phyloP scores from a whole-genome alignment of 2,113 vertebrate genomes.

The Callionymus lyra region DNA sequence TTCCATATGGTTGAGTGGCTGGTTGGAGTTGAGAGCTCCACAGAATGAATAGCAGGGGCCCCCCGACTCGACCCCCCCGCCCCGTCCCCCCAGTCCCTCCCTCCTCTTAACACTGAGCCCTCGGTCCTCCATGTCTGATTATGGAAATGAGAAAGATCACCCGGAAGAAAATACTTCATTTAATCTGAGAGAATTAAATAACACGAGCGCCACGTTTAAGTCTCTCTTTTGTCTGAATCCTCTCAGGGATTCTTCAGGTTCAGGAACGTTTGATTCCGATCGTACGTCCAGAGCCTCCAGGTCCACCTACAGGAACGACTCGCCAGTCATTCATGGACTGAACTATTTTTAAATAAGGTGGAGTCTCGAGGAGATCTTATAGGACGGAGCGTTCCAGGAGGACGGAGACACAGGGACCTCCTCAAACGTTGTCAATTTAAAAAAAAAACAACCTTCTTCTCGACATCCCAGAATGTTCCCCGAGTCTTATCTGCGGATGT shows the following conservation, averaged over 20 bases:
- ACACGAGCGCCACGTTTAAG: constrained; percentile 54
- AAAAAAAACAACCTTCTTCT: constrained; percentile 10
- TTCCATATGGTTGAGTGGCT: constrained; percentile 66
- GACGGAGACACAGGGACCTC: too few species aligned
- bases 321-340: constrained; percentile 96
- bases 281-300: constrained; percentile 40
- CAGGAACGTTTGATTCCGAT: constrained; percentile 32
- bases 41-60: constrained; percentile 52
- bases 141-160: constrained; percentile 65
- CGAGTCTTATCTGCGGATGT: constrained; percentile 50
- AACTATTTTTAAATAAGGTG: too few species aligned
- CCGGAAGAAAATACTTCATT: constrained; percentile 59
- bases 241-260: constrained; percentile 35
- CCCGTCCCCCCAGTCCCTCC: too few species aligned
- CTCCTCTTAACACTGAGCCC: constrained; percentile 5
- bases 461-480: constrained; percentile 23
- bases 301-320: too few species aligned
- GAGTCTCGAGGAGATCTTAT: constrained; percentile 1
- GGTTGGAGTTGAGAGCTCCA: constrained; percentile 45
- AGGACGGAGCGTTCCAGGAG: constrained; percentile 27
- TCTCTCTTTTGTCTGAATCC: constrained; percentile 52
- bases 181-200: constrained; percentile 66
- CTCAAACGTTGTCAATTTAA: constrained; percentile 43
- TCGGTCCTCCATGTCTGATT: constrained; percentile 49
- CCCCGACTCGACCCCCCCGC: constrained; percentile 33